phyloP scores from a whole-genome alignment of 2,113 vertebrate genomes.

The Thymallus thymallus region DNA sequence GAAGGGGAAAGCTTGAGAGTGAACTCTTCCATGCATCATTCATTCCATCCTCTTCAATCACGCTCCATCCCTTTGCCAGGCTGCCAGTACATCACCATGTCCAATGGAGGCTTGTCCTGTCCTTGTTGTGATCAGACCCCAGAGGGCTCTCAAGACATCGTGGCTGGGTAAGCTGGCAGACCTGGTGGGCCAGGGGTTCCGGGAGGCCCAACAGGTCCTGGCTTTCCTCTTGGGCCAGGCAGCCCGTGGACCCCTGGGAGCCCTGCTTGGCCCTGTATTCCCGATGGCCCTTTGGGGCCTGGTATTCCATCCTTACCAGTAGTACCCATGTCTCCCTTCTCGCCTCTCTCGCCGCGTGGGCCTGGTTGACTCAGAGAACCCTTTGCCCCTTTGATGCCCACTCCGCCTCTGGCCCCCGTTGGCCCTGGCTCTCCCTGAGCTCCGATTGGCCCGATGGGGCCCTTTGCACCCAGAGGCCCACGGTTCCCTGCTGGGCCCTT shows the following conservation, averaged over 20 bases:
- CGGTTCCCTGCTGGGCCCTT: constrained; percentile 72
- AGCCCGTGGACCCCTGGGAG: constrained; percentile 73
- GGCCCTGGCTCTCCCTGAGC: constrained; percentile 74
- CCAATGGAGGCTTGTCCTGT: background rate
- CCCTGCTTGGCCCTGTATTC: constrained; percentile 70
- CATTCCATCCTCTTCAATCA: no score
- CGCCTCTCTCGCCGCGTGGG: constrained; percentile 67
- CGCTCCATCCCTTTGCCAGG: no score
- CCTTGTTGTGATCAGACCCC: background rate
- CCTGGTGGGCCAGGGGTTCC: constrained; percentile 73
- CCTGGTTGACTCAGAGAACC: constrained; percentile 75
- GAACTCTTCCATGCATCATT: no score
- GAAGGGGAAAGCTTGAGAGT: no score
- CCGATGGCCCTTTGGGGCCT: constrained; percentile 62
- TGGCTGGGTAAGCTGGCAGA: constrained; percentile 17
- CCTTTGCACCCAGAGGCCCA: constrained; percentile 75
- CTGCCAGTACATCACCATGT: no score
- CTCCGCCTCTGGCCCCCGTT: constrained; percentile 65
- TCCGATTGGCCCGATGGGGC: constrained; percentile 73
- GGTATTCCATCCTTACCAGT: constrained; percentile 71
- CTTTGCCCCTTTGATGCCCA: constrained; percentile 83
- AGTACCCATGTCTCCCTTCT: constrained; percentile 76
- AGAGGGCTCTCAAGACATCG: background rate
- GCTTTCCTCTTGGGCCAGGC: constrained; percentile 75
- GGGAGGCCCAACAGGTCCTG: constrained; percentile 76